Percentiles rank a stretch among this genome's conserved stretches.
Conservation (phyloP, 1,140 invertebrate species). For the Drosophila paulistorum region DNA sequence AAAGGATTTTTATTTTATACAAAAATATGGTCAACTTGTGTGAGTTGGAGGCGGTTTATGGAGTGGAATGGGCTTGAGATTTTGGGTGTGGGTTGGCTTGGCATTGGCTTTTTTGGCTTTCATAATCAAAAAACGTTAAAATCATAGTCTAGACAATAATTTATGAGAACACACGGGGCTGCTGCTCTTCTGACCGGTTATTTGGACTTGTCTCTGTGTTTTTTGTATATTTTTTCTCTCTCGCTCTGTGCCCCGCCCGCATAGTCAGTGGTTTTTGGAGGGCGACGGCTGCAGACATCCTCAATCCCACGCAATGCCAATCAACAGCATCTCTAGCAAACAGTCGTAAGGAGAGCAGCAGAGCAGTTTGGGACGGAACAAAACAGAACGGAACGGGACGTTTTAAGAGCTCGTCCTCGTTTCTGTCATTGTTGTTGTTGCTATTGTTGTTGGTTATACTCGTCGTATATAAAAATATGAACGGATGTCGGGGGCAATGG, state of each 20-base stretch:
- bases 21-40: conserved; percentile 36
- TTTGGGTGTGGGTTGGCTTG: conserved; percentile 19
- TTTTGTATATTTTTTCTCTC: conserved; percentile 7
- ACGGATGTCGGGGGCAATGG: conserved; percentile 24
- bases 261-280: conserved; percentile 22
- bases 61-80: conserved; percentile 8
- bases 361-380: no score
- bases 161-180: conserved; percentile 69
- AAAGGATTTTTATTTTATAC: conserved; percentile 76
- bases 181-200: conserved; percentile 33
- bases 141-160: conserved; percentile 83
- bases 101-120: conserved; percentile 59
- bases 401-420: conserved; percentile 18
- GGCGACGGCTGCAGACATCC: neutral
- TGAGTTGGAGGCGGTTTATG: conserved; percentile 7
- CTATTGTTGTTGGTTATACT: neutral
- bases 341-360: conserved; percentile 66
- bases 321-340: conserved; percentile 78
- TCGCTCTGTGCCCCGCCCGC: conserved; percentile 36
- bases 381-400: no score
- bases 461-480: conserved; percentile 66
- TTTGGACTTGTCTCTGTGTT: conserved; percentile 20
- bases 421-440: conserved; percentile 43
- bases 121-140: conserved; percentile 83
- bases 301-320: conserved; percentile 64